These are phyloP conservation scores for Acrobasis repandana DNA, from an alignment of 2,888 invertebrate species.

Conservation along the genomic window DNA sequence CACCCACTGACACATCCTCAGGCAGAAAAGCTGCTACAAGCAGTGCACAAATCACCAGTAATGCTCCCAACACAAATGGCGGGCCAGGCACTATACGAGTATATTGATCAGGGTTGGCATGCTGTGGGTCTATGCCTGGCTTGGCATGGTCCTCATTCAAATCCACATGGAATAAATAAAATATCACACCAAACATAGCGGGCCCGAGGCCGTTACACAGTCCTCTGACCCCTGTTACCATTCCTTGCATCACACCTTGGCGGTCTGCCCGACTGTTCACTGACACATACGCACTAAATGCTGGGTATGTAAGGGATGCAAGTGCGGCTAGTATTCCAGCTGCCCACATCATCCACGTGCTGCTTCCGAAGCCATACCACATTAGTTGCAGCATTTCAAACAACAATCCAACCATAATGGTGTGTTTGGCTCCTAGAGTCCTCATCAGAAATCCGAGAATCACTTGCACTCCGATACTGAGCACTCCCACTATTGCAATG, in stretches of 20 bases:
- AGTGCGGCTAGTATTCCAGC: conserved; percentile 98
- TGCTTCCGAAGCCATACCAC: conserved; percentile 98
- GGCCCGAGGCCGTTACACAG: conserved; percentile 99
- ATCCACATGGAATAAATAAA: conserved; percentile 99
- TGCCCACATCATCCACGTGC: conserved; percentile 99
- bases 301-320: conserved; percentile 98
- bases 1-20: conserved; percentile 78
- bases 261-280: conserved; percentile 98
- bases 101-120: conserved; percentile 75
- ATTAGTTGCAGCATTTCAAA: conserved; percentile 98
- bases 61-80: conserved; percentile 98
- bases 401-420: conserved; percentile 97
- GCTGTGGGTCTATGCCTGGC: conserved; percentile 44
- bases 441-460: conserved; percentile 91
- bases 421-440: conserved; percentile 96
- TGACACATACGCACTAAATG: conserved; percentile 99
- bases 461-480: conserved; percentile 97
- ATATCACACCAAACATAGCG: conserved; percentile 98
- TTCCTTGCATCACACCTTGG: conserved; percentile 97
- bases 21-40: conserved; percentile 95
- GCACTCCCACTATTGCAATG: conserved; percentile 97
- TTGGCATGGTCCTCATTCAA: conserved; percentile 88
- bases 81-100: conserved; percentile 96
- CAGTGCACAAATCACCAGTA: conserved; percentile 97
- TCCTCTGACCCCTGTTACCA: conserved; percentile 99